Evolutionary conservation across 2,888 invertebrate genomes (phyloP), one percentile per base, ranked within the genome.

Genomic region (Mesochorus sp.): DNA sequence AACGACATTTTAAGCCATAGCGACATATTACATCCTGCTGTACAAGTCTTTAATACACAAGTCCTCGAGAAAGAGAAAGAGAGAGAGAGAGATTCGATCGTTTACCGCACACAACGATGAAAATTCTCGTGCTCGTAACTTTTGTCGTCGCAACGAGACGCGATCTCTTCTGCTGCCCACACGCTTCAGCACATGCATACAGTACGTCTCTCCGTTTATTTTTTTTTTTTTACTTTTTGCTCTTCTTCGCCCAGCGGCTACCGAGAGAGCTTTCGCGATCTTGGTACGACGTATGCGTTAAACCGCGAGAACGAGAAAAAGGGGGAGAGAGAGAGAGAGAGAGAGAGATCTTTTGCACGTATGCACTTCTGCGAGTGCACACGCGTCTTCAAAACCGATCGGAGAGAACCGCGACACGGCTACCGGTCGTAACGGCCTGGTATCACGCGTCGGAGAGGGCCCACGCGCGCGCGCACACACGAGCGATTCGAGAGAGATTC

Each of bases 361-460:
- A 66, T 51, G 61, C 53, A 42, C 44, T 49, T 49, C 49, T 26
- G 70, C 64, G 55, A 37, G 31, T 57, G 64, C 57, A 55, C 61
- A 68, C 62, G 68, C 61, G 55, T 51, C 49, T 55, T 67, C 57
- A 57, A 67, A n/a, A 72, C 47, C 62, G 47, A 73, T 73, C 64
- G 34, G 24, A 47, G 62, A 44, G 34, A 67, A 67, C 37, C 61
- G 61, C 51, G 70, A 62, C 77, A 68, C 72, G 62, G 67, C 72
- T 68, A 78, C 77, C 73, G 73, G 68, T 78, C 78, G 73, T 78
- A 78, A 78, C 68, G 78, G 68, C 73, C 70, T 44, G 57, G 59
- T 51, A 78, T 78, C 78, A 78, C 78, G 78, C 78, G 70, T 70
- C 59, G 6, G 17, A 28, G 14, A 4, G 12, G 19, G 10, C 59